A percentile compares a stretch with the other conserved stretches of the same genome.
Evolutionary conservation across 2,888 invertebrate genomes (phyloP).

Genomic region (Tipula lateralis): DNA sequence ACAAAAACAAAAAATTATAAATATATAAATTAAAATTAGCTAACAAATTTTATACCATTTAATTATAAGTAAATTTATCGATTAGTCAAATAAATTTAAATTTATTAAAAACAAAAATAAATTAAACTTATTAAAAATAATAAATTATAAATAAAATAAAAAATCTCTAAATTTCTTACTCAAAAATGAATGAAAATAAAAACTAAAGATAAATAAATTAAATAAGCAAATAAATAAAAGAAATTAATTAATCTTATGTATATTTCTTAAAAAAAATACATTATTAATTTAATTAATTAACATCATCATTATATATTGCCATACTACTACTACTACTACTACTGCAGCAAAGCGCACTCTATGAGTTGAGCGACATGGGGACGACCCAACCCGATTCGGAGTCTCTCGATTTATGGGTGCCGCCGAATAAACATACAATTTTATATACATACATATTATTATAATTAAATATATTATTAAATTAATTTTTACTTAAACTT

Average conservation of each 20-base stretch:
- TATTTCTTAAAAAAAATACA: not conserved
- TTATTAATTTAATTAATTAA: not conserved
- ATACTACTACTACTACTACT: not conserved
- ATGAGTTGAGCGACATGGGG: not conserved
- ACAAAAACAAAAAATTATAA: not conserved
- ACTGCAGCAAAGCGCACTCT: not conserved
- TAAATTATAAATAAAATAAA: not conserved
- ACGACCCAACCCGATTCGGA: not conserved
- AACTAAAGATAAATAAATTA: not conserved
- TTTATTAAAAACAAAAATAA: not conserved
- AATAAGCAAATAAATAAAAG: not conserved
- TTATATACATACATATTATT: not conserved
- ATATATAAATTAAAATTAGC: slow-evolving; percentile 14
- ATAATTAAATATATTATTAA: not conserved
- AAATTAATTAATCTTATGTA: not conserved
- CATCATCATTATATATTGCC: not conserved
- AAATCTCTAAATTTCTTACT: slow-evolving; percentile 20
- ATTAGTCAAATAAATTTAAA: slow-evolving; percentile 20
- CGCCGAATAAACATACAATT: not conserved
- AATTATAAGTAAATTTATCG: slow-evolving; percentile 26
- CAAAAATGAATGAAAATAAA: slow-evolving; percentile 12
- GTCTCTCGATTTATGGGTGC: not conserved
- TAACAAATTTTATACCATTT: slow-evolving; percentile 29
- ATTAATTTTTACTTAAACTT: not conserved
- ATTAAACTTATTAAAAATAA: slow-evolving; percentile 2